Evolutionary conservation across 1,140 invertebrate genomes (phyloP), one percentile per base, ranked within the genome.

Genomic region (Octopus sinensis): DNA sequence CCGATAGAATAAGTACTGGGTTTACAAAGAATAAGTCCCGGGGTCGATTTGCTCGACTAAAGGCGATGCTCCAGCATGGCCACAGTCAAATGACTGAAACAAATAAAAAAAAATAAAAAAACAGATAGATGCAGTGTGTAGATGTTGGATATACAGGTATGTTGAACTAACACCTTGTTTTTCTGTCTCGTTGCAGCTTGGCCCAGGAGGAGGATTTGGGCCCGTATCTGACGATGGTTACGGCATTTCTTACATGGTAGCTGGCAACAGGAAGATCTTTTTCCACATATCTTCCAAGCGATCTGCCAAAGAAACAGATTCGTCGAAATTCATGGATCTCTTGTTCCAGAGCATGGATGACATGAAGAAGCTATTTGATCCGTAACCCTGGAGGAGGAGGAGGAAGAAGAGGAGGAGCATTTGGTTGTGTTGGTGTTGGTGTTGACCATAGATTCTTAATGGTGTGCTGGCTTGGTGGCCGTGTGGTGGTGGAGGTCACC

Each of bases 141-240:
- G 5, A 53, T n/a, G 53, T 43, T 9, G 4, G 23, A 78, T 53
- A 52, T 30, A 12, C 10, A 12, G 53, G 77, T n/a, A 10, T 10
- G 13, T 78, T 43, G 30, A 17, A 30, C 23, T 76, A 51, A 13
- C 9, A 4, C 23, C 23, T 76, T 17, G 1, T 17, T 51, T 30
- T 76, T 4, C 23, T 4, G 0, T 76, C 43, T 68, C 51, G 75
- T 79, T 85, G 23, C 79, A 88, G 88, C 75, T 88, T 9, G 87
- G 85, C 68, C 88, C 91, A 62, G 92, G 92, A 12, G 92, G 92
- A 77, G 92, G 92, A 0, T 92, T 92, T 89, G 92, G 92, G 12
- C 92, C 92, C 1, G 92, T 92, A 12, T 91, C 91, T 9, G 91
- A 92, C 84, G 88, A 91, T 78, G 92, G 92, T 6, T 92, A 92